A percentile compares a stretch with the other conserved stretches of the same genome.
Evolutionary conservation across 1,140 invertebrate species (phyloP).

Genomic region (Bicyclus anynana): DNA sequence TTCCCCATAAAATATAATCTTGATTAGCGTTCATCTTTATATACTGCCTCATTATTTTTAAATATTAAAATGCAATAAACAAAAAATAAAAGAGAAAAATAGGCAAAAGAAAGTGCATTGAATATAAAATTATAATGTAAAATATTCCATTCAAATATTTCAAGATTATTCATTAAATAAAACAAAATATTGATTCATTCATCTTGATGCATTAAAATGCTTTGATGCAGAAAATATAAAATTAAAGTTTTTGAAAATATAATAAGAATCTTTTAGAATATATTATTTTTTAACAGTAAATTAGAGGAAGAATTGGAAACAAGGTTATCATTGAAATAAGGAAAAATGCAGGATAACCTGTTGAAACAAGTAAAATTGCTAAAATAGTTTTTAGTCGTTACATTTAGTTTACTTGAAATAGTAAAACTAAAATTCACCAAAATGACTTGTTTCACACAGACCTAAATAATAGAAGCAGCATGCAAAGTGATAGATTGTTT

Average conservation of each 20-base stretch:
- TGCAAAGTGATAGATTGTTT: slow-evolving; percentile 69
- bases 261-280: slow-evolving; percentile 19
- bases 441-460: slow-evolving; percentile 45
- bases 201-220: slow-evolving; percentile 43
- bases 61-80: slow-evolving; percentile 63
- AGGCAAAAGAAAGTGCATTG: slow-evolving; percentile 64
- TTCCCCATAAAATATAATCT: slow-evolving; percentile 53
- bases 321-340: slow-evolving; percentile 39
- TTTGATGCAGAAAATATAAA: slow-evolving; percentile 27
- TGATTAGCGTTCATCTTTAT: slow-evolving; percentile 60
- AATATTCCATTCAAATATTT: slow-evolving; percentile 49
- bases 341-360: slow-evolving; percentile 41
- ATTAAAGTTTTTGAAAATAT: slow-evolving; percentile 25
- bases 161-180: slow-evolving; percentile 31
- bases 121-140: slow-evolving; percentile 33
- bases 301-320: slow-evolving; percentile 51
- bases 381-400: slow-evolving; percentile 12
- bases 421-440: slow-evolving; percentile 37
- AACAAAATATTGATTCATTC: slow-evolving; percentile 38
- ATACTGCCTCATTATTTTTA: slow-evolving; percentile 58
- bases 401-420: slow-evolving; percentile 13
- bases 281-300: slow-evolving; percentile 34
- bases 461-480: slow-evolving; percentile 69
- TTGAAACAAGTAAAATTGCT: slow-evolving; percentile 48
- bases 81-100: slow-evolving; percentile 47